Conservation (phyloP, 1,140 invertebrate species). For the Drosophila bocki region DNA sequence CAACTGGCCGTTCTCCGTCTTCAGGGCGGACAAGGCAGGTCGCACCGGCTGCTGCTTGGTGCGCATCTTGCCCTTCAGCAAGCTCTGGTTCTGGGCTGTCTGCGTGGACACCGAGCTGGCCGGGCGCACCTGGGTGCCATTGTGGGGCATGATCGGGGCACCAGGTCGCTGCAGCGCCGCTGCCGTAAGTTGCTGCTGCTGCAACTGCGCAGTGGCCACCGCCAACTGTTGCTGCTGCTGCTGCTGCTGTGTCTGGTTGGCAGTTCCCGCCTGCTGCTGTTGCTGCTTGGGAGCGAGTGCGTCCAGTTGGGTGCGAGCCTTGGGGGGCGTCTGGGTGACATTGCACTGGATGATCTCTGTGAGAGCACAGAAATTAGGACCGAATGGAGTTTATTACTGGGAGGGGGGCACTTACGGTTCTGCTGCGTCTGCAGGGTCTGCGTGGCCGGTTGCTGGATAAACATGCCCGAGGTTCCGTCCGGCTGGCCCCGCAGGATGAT, state of each 20-base stretch:
- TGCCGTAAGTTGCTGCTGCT: slow-evolving; percentile 62
- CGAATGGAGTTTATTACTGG: slow-evolving; percentile 34
- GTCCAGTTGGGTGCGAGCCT: slow-evolving; percentile 73
- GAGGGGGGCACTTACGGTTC: slow-evolving; percentile 68
- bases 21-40: slow-evolving; percentile 87
- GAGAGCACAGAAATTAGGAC: not conserved
- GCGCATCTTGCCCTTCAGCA: slow-evolving; percentile 80
- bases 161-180: slow-evolving; percentile 63
- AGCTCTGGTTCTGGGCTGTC: slow-evolving; percentile 86
- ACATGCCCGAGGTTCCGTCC: slow-evolving; percentile 90
- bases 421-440: slow-evolving; percentile 81
- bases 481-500: slow-evolving; percentile 93
- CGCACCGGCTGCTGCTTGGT: slow-evolving; percentile 86
- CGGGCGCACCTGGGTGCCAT: slow-evolving; percentile 88
- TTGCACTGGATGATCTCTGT: slow-evolving; percentile 84
- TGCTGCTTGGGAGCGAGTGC: slow-evolving; percentile 75
- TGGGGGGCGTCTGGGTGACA: slow-evolving; percentile 76
- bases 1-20: slow-evolving; percentile 87
- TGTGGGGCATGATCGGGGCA: slow-evolving; percentile 87
- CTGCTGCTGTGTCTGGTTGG: slow-evolving; percentile 53
- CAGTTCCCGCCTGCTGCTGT: slow-evolving; percentile 36
- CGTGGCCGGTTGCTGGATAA: slow-evolving; percentile 92
- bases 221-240: slow-evolving; percentile 54
- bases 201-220: slow-evolving; percentile 57
- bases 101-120: slow-evolving; percentile 91